Conservation (phyloP, 2,113 vertebrate genomes). For the Chiloscyllium plagiosum region DNA sequence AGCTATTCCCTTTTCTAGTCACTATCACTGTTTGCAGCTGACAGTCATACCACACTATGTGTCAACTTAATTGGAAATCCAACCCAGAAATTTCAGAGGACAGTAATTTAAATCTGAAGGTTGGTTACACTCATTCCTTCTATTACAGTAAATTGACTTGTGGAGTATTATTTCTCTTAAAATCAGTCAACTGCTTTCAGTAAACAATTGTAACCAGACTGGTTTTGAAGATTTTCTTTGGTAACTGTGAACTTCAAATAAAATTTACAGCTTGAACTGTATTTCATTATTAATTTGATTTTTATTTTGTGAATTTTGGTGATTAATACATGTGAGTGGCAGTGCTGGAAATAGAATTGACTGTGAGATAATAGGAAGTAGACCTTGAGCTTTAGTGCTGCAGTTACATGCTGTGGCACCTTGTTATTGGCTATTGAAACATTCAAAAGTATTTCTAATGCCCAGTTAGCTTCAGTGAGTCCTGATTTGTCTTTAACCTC, state of each 20-base stretch:
- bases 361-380: not conserved
- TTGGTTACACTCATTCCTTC: not conserved
- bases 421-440: not conserved
- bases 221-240: not conserved
- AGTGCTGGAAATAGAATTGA: not conserved
- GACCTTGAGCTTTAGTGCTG: not conserved
- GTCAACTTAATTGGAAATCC: not conserved
- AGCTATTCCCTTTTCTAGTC: not conserved
- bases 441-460: not conserved
- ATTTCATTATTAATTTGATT: not conserved
- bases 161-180: not conserved
- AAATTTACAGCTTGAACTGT: not conserved
- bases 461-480: not conserved
- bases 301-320: not conserved
- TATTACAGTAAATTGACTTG: slow-evolving; percentile 5
- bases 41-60: not conserved
- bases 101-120: not conserved
- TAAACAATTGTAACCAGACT: not conserved
- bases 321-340: not conserved
- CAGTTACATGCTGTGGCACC: not conserved
- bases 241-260: not conserved
- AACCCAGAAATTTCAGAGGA: not conserved
- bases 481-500: not conserved
- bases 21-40: not conserved
- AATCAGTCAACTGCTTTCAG: not conserved